Evolutionary conservation across 2,113 vertebrate species (phyloP), one percentile per base, ranked within the genome.

Genomic region (Delphinus delphis): DNA sequence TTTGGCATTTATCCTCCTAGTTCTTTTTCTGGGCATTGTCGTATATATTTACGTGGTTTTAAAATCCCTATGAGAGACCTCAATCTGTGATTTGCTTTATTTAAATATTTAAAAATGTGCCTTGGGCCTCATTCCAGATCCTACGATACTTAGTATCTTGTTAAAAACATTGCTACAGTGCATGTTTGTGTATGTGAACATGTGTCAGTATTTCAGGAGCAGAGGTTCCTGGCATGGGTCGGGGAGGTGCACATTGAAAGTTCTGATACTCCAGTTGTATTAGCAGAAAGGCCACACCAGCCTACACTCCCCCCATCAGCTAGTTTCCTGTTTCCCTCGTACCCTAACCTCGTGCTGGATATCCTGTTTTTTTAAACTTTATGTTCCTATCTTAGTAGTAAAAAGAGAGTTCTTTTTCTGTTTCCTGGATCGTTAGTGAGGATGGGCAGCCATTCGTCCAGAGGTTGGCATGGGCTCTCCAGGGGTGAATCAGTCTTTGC

Each of bases 231-330:
- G 47, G 65, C 15, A 28, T 12, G 20, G 50, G 47, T 20, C 23
- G 1, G 1, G 0, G 36, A 50, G 68, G 41, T 25, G 0, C 0
- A 4, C 12, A 3, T 2, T 18, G 7, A 25, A 63, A 15, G 25
- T 7, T 62, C 11, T 36, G 7, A 14, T 36, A 20, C 3, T 38
- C 26, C 10, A 2, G 3, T 12, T 33, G 55, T 58, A 6, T 36
- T 67, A 2, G 44, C 31, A 33, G 2, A 85, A 81, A 81, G 44
- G 6, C 38, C 62, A n/a, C 15, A 25, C 6, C 47, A 80, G 50
- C 25, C 21, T 20, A 3, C 1, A 1, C 33, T 67, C 5, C 44
- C 44, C 44, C 44, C 65, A 2, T 68, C n/a, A 8, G 28, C 71
- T 60, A 3, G 47, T 14, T 21, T 67, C 14, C 36, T 65, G 28